Percentiles rank a stretch among this genome's conserved stretches.
These are phyloP conservation scores for Cranoglanis bouderius DNA, from an alignment of 2,113 vertebrate genomes.

Conservation along the genomic window DNA sequence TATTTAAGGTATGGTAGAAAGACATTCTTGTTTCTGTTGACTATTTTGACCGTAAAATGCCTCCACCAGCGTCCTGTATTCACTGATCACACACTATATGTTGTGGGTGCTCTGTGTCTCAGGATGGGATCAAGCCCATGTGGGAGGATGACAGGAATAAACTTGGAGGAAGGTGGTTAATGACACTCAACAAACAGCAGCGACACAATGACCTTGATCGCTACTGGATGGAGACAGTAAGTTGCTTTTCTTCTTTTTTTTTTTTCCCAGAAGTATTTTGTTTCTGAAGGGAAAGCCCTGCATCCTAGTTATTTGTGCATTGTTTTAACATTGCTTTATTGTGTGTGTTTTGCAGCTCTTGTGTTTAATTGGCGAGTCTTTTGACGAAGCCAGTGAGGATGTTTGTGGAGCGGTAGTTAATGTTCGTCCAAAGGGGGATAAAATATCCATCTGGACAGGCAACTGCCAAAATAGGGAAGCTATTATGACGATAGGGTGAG, in stretches of 20 bases:
- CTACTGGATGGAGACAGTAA: conserved; percentile 82
- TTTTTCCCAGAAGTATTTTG: neutral
- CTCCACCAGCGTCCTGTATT: neutral
- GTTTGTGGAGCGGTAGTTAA: conserved; percentile 82
- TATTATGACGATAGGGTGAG: conserved; percentile 82
- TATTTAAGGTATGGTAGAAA: conserved; percentile 77
- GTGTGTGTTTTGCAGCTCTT: conserved; percentile 69
- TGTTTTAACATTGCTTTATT: conserved; percentile 11
- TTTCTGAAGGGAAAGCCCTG: neutral
- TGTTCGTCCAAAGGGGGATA: conserved; percentile 80
- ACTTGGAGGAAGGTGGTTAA: conserved; percentile 79
- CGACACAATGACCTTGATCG: conserved; percentile 80
- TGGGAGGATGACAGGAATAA: conserved; percentile 83
- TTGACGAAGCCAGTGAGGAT: conserved; percentile 80
- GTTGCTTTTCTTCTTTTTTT: neutral
- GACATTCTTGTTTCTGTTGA: neutral
- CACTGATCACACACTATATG: neutral
- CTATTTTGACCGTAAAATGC: neutral
- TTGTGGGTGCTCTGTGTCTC: conserved; percentile 16
- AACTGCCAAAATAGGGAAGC: conserved; percentile 81
- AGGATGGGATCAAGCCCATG: conserved; percentile 84
- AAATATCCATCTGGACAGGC: conserved; percentile 82
- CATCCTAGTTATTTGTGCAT: neutral
- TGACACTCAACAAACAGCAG: conserved; percentile 81
- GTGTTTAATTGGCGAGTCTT: conserved; percentile 82